Base-by-base conservation (phyloP, 1,140 invertebrate genomes). In the Phthorimaea operculella region DNA sequence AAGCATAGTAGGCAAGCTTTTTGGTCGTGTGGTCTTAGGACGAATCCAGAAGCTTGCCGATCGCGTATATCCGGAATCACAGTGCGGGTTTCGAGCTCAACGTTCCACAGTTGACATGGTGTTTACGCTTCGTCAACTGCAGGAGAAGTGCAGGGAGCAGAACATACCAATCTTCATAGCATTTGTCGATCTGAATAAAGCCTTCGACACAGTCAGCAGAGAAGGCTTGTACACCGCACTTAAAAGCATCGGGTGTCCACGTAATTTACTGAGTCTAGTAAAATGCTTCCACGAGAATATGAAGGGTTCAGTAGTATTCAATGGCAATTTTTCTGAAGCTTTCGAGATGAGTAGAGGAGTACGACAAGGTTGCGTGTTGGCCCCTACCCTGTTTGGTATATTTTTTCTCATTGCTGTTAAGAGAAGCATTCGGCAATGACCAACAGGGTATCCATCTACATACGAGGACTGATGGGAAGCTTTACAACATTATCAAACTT, bases 51-150 rank as follows among this genome's bases (percentile, higher is more conserved):
- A 39, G n/a, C 36, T 39, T 39, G 36, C 36, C 8, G 36, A 39
- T 9, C 36, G 36, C 36, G 36, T 39, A 3, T 39, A 39, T 39
- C 36, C 36, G 10, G 16, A 49, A 49, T 21, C 16, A 7, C 49
- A 51, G 28, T 51, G 49, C n/a, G 49, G 49, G 2, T 51, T 51
- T 8, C 49, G 49, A 4, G 2, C 49, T 28, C 21, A 51, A 21
- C 28, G 49, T 51, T 51, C 49, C 21, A 51, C 21, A 33, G n/a
- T 15, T 12, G 49, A 51, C 12, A 33, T 51, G 49, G 33, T 51
- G 3, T 51, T 51, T 33, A 33, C 49, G 33, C 49, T 51, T 33
- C 49, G 28, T 0, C 49, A 51, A 15, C 14, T 51, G 11, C 28
- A 51, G 9, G 28, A 51, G 9, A 33, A 51, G 11, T 51, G 49